phyloP scores from a whole-genome alignment of 1,140 invertebrate species.

The Gryon sp. region DNA sequence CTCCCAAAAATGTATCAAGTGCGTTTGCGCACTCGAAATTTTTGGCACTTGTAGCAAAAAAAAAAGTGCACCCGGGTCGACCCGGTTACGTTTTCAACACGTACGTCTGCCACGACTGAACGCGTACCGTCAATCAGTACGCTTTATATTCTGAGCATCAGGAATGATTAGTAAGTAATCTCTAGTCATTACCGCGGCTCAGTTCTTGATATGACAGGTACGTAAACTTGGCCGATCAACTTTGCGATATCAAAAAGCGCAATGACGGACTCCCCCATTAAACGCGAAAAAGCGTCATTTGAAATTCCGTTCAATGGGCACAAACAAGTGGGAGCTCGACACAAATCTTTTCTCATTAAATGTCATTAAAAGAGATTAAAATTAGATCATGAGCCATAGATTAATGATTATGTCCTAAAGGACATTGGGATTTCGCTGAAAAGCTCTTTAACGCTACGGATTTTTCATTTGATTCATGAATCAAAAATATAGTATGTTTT shows the following conservation, averaged over 20 bases:
- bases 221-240: conserved; percentile 37
- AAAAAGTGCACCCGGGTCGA: background rate
- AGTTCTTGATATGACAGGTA: conserved; percentile 52
- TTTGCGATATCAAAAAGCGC: conserved; percentile 28
- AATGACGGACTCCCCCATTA: conserved; percentile 3
- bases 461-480: too few species aligned
- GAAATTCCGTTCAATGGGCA: conserved; percentile 11
- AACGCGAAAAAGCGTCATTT: background rate
- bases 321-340: too few species aligned
- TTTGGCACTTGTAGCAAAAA: background rate
- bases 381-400: too few species aligned
- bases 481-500: too few species aligned
- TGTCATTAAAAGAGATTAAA: too few species aligned
- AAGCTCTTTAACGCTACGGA: too few species aligned
- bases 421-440: too few species aligned
- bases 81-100: conserved; percentile 21
- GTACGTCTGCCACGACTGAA: conserved; percentile 39
- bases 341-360: too few species aligned
- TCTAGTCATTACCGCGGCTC: conserved; percentile 48
- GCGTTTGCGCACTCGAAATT: too few species aligned
- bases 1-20: too few species aligned
- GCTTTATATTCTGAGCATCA: conserved; percentile 51
- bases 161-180: conserved; percentile 52
- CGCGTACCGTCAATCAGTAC: conserved; percentile 41
- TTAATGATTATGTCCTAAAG: too few species aligned